Evolutionary conservation across 2,113 vertebrate genomes (phyloP).

Genomic region (Callithrix jacchus): DNA sequence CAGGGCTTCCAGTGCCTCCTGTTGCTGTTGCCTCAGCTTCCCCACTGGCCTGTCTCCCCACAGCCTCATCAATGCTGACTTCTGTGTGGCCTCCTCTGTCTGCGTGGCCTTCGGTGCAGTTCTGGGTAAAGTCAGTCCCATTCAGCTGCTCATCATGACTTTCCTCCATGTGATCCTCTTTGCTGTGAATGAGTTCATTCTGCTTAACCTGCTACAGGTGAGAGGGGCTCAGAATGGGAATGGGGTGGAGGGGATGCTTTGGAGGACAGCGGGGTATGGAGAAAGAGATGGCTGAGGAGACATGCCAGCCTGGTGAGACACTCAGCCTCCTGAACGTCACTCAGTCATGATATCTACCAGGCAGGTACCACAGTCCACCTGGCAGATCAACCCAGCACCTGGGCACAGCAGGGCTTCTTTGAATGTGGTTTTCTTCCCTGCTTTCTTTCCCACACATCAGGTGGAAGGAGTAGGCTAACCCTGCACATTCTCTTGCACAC

Average conservation of each 20-base stretch:
- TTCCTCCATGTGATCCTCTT: constrained; percentile 94
- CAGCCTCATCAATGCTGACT: constrained; percentile 97
- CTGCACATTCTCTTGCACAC: neutral
- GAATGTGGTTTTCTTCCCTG: neutral
- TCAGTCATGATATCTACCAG: neutral
- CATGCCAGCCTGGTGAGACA: neutral
- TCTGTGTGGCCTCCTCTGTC: constrained; percentile 92
- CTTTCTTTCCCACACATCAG: neutral
- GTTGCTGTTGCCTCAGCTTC: neutral
- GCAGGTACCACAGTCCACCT: too few species aligned
- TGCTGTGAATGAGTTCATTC: constrained; percentile 93
- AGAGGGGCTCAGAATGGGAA: constrained; percentile 65
- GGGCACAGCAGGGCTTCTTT: neutral
- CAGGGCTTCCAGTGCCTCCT: neutral
- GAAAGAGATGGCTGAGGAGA: neutral
- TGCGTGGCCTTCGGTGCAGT: constrained; percentile 95
- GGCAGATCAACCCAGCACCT: neutral
- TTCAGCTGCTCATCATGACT: constrained; percentile 94
- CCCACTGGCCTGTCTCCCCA: neutral
- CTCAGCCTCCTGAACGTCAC: neutral
- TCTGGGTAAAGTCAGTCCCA: constrained; percentile 95
- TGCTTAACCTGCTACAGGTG: constrained; percentile 92
- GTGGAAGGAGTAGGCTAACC: neutral
- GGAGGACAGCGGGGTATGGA: neutral
- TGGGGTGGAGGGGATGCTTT: neutral